Percentiles rank a stretch among this genome's conserved stretches.
These are phyloP conservation scores for Lasioglossum zephyrum DNA, from an alignment of 2,888 invertebrate genomes.

Conservation along the genomic window DNA sequence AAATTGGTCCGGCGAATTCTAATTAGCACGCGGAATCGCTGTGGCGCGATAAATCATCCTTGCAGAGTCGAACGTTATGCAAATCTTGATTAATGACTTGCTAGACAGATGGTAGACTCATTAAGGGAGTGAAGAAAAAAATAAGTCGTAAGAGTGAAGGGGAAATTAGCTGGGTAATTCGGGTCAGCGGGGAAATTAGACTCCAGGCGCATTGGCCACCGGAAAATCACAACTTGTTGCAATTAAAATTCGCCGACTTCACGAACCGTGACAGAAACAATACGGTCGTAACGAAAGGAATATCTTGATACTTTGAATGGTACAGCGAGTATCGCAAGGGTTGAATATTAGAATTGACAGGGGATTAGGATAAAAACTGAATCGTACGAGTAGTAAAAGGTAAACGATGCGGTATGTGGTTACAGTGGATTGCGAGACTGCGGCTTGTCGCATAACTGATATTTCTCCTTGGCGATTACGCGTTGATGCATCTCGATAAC, in stretches of 20 bases:
- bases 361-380: background rate
- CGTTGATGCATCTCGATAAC: slow-evolving; percentile 34
- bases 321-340: too few species aligned
- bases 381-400: slow-evolving; percentile 38
- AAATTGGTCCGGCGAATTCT: background rate
- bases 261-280: background rate
- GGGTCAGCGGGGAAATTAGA: background rate
- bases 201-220: background rate
- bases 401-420: slow-evolving; percentile 43
- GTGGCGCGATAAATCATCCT: background rate
- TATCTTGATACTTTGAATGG: background rate
- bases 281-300: background rate
- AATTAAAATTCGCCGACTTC: background rate
- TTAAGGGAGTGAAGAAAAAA: background rate
- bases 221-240: background rate
- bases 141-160: background rate
- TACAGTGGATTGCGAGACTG: slow-evolving; percentile 43
- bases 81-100: background rate
- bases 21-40: background rate
- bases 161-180: slow-evolving; percentile 7
- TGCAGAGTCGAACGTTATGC: background rate
- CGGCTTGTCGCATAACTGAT: slow-evolving; percentile 42
- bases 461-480: slow-evolving; percentile 47
- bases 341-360: background rate
- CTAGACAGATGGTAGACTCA: background rate